phyloP scores from a whole-genome alignment of 2,113 vertebrate genomes.

The Callionymus lyra region DNA sequence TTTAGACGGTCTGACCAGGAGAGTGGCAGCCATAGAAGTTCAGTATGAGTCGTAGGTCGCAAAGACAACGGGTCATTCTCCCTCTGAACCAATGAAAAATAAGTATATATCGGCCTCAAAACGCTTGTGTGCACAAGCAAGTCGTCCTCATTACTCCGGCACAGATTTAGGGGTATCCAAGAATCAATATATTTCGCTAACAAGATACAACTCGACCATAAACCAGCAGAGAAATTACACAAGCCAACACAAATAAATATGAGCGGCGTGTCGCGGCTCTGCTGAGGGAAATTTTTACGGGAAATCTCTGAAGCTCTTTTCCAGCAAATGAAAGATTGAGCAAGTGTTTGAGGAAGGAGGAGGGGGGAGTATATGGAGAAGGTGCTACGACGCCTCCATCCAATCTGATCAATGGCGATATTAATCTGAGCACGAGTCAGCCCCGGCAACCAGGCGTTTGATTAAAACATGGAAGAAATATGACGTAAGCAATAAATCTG shows the following conservation, averaged over 20 bases:
- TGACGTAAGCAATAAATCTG: slow-evolving; percentile 72
- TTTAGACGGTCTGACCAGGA: no score
- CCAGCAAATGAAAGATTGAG: slow-evolving; percentile 29
- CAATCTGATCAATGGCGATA: slow-evolving; percentile 72
- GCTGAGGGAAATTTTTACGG: slow-evolving; percentile 26
- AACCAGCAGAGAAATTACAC: background rate
- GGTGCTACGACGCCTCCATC: slow-evolving; percentile 56
- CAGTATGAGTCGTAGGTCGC: no score
- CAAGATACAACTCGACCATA: no score
- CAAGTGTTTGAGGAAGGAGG: background rate
- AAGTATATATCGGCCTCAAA: no score
- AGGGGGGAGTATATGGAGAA: background rate
- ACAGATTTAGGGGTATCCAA: no score
- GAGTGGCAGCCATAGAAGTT: no score
- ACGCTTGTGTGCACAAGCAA: no score
- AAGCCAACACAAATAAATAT: background rate
- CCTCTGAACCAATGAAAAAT: no score
- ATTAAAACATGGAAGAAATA: slow-evolving; percentile 76
- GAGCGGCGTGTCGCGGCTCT: slow-evolving; percentile 1
- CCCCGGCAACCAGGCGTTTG: slow-evolving; percentile 55
- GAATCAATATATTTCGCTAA: no score
- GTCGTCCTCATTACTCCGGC: no score
- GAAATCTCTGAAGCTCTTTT: slow-evolving; percentile 32
- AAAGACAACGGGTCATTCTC: no score
- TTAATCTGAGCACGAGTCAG: slow-evolving; percentile 71